Evolutionary conservation across 2,113 vertebrate genomes (phyloP), one percentile per base, ranked within the genome.

Genomic region (Plotosus lineatus): DNA sequence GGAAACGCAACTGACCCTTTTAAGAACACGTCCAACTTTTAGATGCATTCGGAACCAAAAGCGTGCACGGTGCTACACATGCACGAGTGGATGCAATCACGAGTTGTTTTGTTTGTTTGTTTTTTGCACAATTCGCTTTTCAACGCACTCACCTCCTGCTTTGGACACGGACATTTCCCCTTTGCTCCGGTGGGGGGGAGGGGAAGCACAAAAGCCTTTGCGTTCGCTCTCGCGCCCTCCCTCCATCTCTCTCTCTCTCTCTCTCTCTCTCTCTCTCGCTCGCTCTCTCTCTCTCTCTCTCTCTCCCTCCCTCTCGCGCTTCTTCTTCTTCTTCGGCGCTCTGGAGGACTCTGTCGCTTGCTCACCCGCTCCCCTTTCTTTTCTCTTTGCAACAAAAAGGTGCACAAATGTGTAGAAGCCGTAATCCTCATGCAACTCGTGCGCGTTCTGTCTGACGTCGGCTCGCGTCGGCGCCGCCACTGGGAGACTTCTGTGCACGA

Each of bases 131-230:
- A 84, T 91, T 93, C 85, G 90, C 89, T 89, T 65, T 53, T 75
- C 88, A 42, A 88, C 88, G 53, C 91, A 90, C 96, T 96, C 96
- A 97, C 96, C 96, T 94, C 93, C 90, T 94, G 92, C 90, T 93
- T 92, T 95, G 84, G 94, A 81, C 93, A 95, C 94, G 94, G 95
- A 96, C 96, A 95, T 97, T 95, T 96, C 95, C 94, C 94, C 95
- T 95, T 90, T 93, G 94, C 95, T 95, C 87, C 92, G 95, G 85
- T 94, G 95, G 85, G 93, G 95, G 95, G 96, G 95, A 94, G 94
- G 95, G 95, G 95, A 92, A 93, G 94, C 95, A 96, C 95, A 95
- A 95, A 95, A 96, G 95, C 95, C 95, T 96, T 96, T 96, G 95
- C 95, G 95, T 95, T 94, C 94, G 92, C 92, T 94, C 94, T 95